Evolutionary conservation across 2,888 invertebrate genomes (phyloP), one percentile per base, ranked within the genome.

Genomic region (Parapristionchus giblindavisi): DNA sequence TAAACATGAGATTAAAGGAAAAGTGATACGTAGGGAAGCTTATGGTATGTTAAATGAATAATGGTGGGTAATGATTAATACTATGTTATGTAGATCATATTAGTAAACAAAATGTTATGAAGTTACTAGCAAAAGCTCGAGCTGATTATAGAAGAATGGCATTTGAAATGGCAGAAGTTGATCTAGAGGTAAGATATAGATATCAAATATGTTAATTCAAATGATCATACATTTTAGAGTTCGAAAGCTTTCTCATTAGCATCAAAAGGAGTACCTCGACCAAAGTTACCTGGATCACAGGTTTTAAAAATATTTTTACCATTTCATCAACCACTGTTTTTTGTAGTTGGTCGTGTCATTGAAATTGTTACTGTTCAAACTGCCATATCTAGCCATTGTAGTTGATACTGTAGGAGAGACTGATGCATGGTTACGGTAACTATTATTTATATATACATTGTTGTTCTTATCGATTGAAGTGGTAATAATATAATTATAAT

Each of bases 201-300:
- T 34, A 6, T n/a, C 24, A 6, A 38, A 61, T 2, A 61, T 1
- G 1, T 36, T 24, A 1, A n/a, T 3, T 61, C 4, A 21, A 3
- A 29, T 58, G 21, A 14, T 14, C 32, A 27, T 27, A 17, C 1
- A 6, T 43, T 56, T 29, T 3, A 83, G 84, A 94, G 94, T 54
- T 94, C 97, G 89, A 92, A 93, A 58, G 95, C 95, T 14, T 98
- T 94, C 89, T 94, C 97, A 76, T 86, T 97, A 76, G 96, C 96
- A 8, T 90, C 92, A 0, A 90, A 92, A 88, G 97, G 98, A 0
- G 91, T 93, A 0, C 91, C 96, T 3, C 90, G 95, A 76, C 95
- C 97, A 0, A 90, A 90, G 0, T 66, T 83, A 21, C 91, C 90
- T 51, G 92, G 92, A 76, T 90, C 92, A 34, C 93, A 95, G 0